phyloP scores from a whole-genome alignment of 2,113 vertebrate genomes.

The Cathartes aura region DNA sequence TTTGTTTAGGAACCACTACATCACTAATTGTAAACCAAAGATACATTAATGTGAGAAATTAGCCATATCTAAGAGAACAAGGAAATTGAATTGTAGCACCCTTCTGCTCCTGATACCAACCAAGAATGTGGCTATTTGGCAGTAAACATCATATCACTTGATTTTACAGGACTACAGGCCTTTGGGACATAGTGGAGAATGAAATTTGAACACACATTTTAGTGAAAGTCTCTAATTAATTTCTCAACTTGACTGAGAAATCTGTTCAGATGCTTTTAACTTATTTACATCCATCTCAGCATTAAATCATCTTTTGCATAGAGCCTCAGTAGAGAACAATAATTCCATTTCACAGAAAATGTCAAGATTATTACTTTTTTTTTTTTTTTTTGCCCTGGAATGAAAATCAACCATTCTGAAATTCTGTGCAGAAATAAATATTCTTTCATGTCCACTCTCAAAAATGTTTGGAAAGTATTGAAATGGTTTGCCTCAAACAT shows the following conservation, averaged over 20 bases:
- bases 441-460: not conserved
- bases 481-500: not conserved
- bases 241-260: not conserved
- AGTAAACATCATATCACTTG: not conserved
- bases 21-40: not conserved
- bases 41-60: not conserved
- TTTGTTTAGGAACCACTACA: not conserved
- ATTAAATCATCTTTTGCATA: not conserved
- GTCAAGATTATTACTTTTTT: not conserved
- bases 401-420: not conserved
- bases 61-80: not conserved
- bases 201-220: not conserved
- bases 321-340: not conserved
- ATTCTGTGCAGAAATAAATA: not conserved
- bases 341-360: not conserved
- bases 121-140: not conserved
- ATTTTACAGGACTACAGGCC: not conserved
- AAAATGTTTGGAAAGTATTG: not conserved
- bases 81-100: not conserved
- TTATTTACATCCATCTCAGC: not conserved
- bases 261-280: constrained; percentile 9
- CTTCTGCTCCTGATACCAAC: not conserved
- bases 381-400: not conserved
- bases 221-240: not conserved
- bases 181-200: not conserved